A percentile compares a stretch with the other conserved stretches of the same genome.
These are phyloP conservation scores for Agrochola circellaris DNA, from an alignment of 2,888 invertebrate genomes.

Conservation along the genomic window DNA sequence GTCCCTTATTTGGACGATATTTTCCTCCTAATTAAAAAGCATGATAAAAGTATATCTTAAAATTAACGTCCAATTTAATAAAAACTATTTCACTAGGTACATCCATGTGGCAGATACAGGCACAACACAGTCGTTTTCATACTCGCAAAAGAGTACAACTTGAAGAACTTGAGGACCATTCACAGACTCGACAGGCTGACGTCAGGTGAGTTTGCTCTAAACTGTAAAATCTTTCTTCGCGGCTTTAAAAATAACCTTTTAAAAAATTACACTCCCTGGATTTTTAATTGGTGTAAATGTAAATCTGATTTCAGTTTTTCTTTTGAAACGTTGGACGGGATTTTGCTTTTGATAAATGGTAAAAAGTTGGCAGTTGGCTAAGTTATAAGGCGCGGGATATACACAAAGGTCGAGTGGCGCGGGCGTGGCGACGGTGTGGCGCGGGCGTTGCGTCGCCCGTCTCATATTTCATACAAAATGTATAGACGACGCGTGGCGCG, in stretches of 20 bases:
- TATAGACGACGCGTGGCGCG: too few relatives aligned
- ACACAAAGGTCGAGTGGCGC: too few relatives aligned
- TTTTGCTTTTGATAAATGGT: slow-evolving; percentile 14
- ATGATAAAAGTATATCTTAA: slow-evolving; percentile 16
- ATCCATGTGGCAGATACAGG: slow-evolving; percentile 99
- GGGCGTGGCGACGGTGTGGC: too few relatives aligned
- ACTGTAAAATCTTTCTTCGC: slow-evolving; percentile 35
- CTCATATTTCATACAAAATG: too few relatives aligned
- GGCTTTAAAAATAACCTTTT: slow-evolving; percentile 26
- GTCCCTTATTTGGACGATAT: not conserved
- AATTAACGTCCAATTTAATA: slow-evolving; percentile 44
- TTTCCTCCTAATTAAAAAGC: slow-evolving; percentile 31
- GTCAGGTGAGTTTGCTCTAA: slow-evolving; percentile 91
- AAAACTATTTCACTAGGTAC: slow-evolving; percentile 92
- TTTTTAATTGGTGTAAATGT: slow-evolving; percentile 25
- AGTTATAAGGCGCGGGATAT: too few relatives aligned
- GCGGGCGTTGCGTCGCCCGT: too few relatives aligned
- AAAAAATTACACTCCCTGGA: slow-evolving; percentile 31
- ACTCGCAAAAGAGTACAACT: slow-evolving; percentile 98
- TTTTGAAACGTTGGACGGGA: slow-evolving; percentile 10
- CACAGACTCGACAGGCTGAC: slow-evolving; percentile 99
- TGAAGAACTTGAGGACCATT: slow-evolving; percentile 97
- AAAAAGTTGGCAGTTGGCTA: slow-evolving; percentile 2
- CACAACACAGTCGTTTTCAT: slow-evolving; percentile 99
- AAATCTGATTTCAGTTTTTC: slow-evolving; percentile 18